These are phyloP conservation scores for Coelopa pilipes DNA, from an alignment of 2,888 invertebrate species.

Conservation along the genomic window DNA sequence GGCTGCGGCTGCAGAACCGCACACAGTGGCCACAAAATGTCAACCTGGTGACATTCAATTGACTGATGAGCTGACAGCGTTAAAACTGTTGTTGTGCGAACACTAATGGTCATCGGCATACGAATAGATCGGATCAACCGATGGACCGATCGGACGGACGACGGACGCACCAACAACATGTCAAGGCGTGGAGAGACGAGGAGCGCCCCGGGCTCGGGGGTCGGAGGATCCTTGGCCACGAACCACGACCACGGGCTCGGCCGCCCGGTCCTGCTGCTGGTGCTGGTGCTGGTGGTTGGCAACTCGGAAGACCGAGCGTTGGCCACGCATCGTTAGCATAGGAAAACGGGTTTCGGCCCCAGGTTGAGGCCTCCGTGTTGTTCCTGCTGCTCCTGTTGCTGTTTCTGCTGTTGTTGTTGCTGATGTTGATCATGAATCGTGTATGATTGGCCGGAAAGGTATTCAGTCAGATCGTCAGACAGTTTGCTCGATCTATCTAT, in stretches of 20 bases:
- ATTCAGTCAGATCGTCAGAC: constrained; percentile 7
- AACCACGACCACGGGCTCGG: too few relatives aligned
- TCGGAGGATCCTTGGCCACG: not conserved
- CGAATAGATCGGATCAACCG: constrained; percentile 33
- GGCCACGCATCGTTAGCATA: constrained; percentile 30
- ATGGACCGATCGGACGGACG: not conserved
- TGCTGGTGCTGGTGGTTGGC: not conserved
- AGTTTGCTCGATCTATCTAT: too few relatives aligned
- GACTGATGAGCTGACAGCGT: constrained; percentile 66
- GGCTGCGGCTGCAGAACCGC: constrained; percentile 23
- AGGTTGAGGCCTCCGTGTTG: not conserved
- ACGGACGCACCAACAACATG: not conserved
- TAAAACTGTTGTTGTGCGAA: constrained; percentile 64
- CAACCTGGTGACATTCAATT: constrained; percentile 64
- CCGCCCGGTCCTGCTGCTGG: not conserved
- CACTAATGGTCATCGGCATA: constrained; percentile 55
- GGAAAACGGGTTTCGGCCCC: constrained; percentile 27
- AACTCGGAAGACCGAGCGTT: not conserved
- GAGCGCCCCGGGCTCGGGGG: too few relatives aligned
- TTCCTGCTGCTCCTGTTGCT: too few relatives aligned
- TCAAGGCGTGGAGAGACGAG: too few relatives aligned
- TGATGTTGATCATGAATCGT: not conserved
- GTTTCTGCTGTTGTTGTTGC: too few relatives aligned
- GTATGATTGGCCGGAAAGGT: constrained; percentile 31
- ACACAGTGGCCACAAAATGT: constrained; percentile 59